Percentiles rank a stretch among this genome's conserved stretches.
These are phyloP conservation scores for Pogoniulus pusillus DNA, from an alignment of 2,797 vertebrate species.

Conservation along the genomic window DNA sequence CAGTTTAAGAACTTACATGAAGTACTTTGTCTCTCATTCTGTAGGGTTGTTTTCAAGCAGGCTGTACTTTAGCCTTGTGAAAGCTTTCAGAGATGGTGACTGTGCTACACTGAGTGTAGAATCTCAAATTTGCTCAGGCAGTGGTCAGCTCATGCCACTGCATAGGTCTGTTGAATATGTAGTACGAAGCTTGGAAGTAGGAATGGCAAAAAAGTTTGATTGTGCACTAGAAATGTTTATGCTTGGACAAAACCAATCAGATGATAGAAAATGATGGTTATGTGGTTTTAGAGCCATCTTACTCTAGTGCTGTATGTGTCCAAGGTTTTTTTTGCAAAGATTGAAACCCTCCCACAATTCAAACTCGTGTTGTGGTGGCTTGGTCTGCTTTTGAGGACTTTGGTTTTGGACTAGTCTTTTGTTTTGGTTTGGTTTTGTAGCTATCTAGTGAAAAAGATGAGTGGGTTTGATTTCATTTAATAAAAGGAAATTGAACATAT, in stretches of 20 bases:
- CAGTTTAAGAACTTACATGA: background rate
- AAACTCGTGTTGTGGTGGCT: background rate
- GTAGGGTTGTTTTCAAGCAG: background rate
- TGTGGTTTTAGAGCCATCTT: background rate
- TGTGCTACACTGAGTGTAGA: background rate
- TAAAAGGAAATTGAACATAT: background rate
- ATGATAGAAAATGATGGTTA: background rate
- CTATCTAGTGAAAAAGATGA: background rate
- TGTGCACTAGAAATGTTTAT: background rate
- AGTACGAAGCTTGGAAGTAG: background rate
- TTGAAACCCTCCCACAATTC: background rate
- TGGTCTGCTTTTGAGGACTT: background rate
- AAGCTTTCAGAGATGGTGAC: background rate
- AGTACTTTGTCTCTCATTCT: background rate
- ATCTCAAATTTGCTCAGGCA: background rate
- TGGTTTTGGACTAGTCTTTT: background rate
- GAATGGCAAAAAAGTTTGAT: background rate
- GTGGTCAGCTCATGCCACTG: background rate
- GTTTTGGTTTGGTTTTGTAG: background rate
- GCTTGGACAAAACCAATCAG: background rate
- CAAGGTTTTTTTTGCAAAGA: background rate
- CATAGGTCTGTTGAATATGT: background rate
- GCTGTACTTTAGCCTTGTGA: background rate
- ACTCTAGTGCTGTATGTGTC: background rate
- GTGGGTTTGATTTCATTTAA: background rate